phyloP scores from a whole-genome alignment of 2,888 invertebrate species.

The Drosophila tanythrix region DNA sequence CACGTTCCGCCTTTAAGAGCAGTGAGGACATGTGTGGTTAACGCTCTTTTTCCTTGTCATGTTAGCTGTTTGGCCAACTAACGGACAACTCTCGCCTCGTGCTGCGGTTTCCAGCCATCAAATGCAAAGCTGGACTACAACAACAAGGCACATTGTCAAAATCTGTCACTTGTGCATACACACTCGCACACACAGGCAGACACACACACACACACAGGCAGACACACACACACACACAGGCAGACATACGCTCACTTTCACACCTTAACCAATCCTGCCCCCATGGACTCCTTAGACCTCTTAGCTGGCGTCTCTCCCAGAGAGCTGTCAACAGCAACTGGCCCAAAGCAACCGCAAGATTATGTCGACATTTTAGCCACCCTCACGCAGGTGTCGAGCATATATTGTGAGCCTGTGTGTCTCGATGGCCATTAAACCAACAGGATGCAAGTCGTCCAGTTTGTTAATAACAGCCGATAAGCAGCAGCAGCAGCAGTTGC shows the following conservation, averaged over 20 bases:
- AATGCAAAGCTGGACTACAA: conserved; percentile 43
- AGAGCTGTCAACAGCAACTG: conserved; percentile 33
- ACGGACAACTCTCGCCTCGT: conserved; percentile 36
- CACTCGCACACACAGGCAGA: conserved; percentile 2
- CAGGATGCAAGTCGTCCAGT: conserved; percentile 3
- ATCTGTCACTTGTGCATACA: conserved; percentile 56
- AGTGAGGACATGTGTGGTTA: conserved; percentile 60
- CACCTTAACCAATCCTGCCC: conserved; percentile 3
- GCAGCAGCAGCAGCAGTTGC: neutral
- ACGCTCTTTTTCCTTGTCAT: conserved; percentile 60
- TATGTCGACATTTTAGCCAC: conserved; percentile 41
- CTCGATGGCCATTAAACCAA: conserved; percentile 33
- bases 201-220: neutral
- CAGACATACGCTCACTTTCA: conserved; percentile 18
- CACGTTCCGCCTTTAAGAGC: conserved; percentile 30
- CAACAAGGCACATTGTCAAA: conserved; percentile 63
- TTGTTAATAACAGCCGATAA: neutral
- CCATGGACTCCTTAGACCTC: neutral
- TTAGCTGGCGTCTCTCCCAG: conserved; percentile 42
- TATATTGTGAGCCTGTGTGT: conserved; percentile 2
- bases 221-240: conserved; percentile 8
- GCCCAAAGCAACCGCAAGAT: conserved; percentile 48
- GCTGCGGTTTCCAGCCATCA: conserved; percentile 48
- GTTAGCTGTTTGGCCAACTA: conserved; percentile 41
- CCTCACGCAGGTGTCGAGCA: neutral